Base-by-base conservation (phyloP, 1,140 invertebrate species). In the Sitobion miscanthi region DNA sequence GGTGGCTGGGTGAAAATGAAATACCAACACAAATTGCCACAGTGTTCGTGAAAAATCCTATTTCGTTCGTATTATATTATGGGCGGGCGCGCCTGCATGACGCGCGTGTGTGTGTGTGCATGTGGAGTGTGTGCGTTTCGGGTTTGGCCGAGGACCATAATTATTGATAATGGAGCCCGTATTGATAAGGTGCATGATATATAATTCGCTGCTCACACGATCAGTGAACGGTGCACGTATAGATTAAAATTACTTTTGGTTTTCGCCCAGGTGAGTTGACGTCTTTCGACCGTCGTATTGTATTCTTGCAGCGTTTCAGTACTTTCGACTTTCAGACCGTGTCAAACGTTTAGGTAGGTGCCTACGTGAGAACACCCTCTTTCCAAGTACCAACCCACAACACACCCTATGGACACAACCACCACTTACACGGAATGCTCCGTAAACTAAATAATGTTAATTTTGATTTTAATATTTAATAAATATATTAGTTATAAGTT, bases 21-120 rank as follows among this genome's bases (percentile, higher is more conserved):
- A 90, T 90, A 49, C 89, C 89, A 69, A 90, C 89, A 90, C 54
- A 62, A 90, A 62, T 69, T 49, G 54, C 54, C 38, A 35, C n/a
- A 57, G 42, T 57, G 86, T 45, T 42, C 57, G 54, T 42, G 54
- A 62, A 62, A 90, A 90, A 89, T 89, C 88, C 49, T 57, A 57
- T 89, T 57, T 57, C 52, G 52, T 57, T 38, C 30, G 6, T 57
- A 38, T 25, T 21, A 38, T 25, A 77, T n/a, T 77, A 77, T n/a
- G n/a, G 3, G 9, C 62, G 9, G 11, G 25, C 9, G 57, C 23
- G 25, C 8, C 57, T 57, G 8, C 57, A 30, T 14, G 57, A 52
- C 4, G 30, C 7, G 54, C 25, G 25, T 62, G n/a, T 3, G 47
- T 23, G 0, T 20, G 86, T 38, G n/a, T 42, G 20, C 4, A 23